A percentile compares a stretch with the other conserved stretches of the same genome.
phyloP scores from a whole-genome alignment of 1,140 invertebrate species.

The Drosophila triauraria region DNA sequence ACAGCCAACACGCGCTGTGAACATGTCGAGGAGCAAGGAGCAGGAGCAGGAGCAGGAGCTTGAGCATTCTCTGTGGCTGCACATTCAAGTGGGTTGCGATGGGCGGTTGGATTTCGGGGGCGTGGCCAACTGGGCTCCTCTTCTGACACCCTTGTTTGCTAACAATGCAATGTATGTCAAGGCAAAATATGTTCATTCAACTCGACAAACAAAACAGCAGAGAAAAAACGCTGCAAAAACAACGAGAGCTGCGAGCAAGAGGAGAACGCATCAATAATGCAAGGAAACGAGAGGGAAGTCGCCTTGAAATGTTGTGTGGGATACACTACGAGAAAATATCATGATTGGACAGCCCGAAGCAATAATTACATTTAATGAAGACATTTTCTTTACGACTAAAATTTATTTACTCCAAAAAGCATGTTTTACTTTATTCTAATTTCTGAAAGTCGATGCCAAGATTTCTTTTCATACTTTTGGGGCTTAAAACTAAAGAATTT shows the following conservation, averaged over 20 bases:
- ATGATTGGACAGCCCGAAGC: too few relatives aligned
- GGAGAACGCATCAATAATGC: constrained; percentile 70
- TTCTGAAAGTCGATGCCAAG: too few relatives aligned
- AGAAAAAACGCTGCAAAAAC: constrained; percentile 36
- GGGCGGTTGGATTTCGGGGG: constrained; percentile 22
- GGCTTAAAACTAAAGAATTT: too few relatives aligned
- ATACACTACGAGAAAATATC: neutral
- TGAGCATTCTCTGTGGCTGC: constrained; percentile 63
- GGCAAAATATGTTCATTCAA: constrained; percentile 82
- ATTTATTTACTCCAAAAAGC: neutral
- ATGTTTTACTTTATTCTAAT: too few relatives aligned
- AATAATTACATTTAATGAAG: neutral
- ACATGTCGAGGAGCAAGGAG: constrained; percentile 30
- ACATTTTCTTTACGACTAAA: neutral
- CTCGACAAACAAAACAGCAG: constrained; percentile 60
- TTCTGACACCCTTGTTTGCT: constrained; percentile 80
- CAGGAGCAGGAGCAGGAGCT: constrained; percentile 7
- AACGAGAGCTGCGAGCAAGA: constrained; percentile 23
- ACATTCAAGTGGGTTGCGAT: constrained; percentile 36
- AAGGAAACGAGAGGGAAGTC: constrained; percentile 45
- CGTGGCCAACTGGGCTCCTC: constrained; percentile 46
- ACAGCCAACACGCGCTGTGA: constrained; percentile 10
- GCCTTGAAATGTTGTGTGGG: constrained; percentile 23
- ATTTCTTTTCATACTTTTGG: too few relatives aligned
- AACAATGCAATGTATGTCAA: constrained; percentile 82